phyloP scores from a whole-genome alignment of 2,888 invertebrate genomes.

The Drosophila peninsularis region DNA sequence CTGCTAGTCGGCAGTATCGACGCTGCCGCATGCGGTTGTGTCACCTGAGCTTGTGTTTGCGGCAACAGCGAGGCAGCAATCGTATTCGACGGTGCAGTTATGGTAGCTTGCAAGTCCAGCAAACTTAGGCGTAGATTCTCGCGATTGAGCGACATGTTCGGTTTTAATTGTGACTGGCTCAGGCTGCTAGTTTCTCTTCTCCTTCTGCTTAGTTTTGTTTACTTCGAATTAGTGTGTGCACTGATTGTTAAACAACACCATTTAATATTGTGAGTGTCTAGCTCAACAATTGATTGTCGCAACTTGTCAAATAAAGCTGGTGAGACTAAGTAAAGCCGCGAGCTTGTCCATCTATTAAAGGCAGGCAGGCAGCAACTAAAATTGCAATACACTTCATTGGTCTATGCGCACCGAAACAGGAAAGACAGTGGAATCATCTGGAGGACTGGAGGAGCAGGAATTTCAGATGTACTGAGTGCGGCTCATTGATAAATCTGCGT shows the following conservation, averaged over 20 bases:
- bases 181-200: not conserved
- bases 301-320: not conserved
- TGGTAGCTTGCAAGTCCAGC: constrained; percentile 81
- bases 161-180: constrained; percentile 20
- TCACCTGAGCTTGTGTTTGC: constrained; percentile 44
- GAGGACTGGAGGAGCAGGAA: constrained; percentile 44
- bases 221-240: constrained; percentile 7
- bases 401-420: constrained; percentile 11
- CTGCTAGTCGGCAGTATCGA: constrained; percentile 31
- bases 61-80: constrained; percentile 62
- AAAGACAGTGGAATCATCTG: constrained; percentile 21
- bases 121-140: constrained; percentile 84
- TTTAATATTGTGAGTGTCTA: not conserved
- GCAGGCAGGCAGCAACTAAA: constrained; percentile 36
- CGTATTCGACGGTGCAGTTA: constrained; percentile 74
- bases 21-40: constrained; percentile 33
- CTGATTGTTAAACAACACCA: constrained; percentile 20
- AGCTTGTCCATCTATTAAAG: constrained; percentile 38
- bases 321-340: constrained; percentile 20
- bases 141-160: constrained; percentile 82
- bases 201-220: not conserved
- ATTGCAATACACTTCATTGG: constrained; percentile 20
- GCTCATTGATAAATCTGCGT: constrained; percentile 49
- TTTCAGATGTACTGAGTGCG: constrained; percentile 5
- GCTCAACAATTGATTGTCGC: not conserved